Conservation (phyloP, 1,140 invertebrate genomes). For the Zaprionus camerounensis region DNA sequence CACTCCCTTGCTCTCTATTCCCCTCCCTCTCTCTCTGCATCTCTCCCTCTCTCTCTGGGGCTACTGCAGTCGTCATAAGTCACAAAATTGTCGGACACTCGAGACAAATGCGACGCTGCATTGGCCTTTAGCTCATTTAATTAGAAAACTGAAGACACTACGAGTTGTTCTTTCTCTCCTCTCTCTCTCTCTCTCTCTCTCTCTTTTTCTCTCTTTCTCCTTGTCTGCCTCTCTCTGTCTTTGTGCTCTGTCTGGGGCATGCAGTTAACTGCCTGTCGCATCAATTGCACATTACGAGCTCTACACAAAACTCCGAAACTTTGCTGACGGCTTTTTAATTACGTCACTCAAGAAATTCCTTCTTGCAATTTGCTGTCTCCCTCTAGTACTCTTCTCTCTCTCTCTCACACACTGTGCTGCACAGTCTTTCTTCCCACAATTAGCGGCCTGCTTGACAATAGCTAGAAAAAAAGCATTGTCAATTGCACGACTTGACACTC, state of each 20-base stretch:
- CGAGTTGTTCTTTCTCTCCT: not conserved
- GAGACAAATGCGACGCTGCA: slow-evolving; percentile 77
- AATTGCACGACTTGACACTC: slow-evolving; percentile 55
- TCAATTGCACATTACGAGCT: slow-evolving; percentile 76
- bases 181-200: not conserved
- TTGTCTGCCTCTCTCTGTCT: not conserved
- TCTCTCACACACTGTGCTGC: not conserved
- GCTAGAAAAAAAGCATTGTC: slow-evolving; percentile 55
- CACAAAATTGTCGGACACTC: slow-evolving; percentile 76
- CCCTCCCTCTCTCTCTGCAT: not conserved
- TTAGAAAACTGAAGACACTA: slow-evolving; percentile 65
- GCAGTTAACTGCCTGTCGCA: slow-evolving; percentile 69
- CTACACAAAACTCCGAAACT: slow-evolving; percentile 51
- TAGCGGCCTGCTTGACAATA: slow-evolving; percentile 54
- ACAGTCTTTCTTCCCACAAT: slow-evolving; percentile 49
- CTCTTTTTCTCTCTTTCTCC: not conserved
- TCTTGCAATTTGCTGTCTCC: not conserved
- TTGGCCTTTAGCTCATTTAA: slow-evolving; percentile 69
- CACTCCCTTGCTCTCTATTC: slow-evolving; percentile 14
- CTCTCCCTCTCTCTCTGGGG: slow-evolving; percentile 25
- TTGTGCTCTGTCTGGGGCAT: slow-evolving; percentile 12
- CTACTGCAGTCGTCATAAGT: slow-evolving; percentile 74
- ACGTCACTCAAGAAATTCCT: slow-evolving; percentile 59
- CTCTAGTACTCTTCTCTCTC: slow-evolving; percentile 7
- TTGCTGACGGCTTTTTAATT: slow-evolving; percentile 77